Evolutionary conservation across 2,888 invertebrate genomes (phyloP).

Genomic region (Nasonia oneida): DNA sequence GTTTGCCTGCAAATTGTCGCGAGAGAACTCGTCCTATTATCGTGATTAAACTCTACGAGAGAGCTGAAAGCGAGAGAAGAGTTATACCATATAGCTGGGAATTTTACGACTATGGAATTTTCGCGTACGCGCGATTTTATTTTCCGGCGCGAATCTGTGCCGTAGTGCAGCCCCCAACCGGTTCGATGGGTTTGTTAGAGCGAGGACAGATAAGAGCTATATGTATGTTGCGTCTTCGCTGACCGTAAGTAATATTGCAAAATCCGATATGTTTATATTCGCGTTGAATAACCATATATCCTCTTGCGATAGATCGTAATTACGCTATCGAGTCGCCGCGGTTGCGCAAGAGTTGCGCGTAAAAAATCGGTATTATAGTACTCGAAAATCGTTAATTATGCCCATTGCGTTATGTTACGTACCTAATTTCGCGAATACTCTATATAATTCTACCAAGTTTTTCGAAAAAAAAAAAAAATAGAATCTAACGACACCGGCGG

Average conservation of each 20-base stretch:
- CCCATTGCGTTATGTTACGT: neutral
- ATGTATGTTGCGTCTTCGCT: neutral
- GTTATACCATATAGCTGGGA: neutral
- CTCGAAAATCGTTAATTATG: neutral
- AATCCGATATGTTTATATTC: neutral
- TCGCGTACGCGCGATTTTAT: no score
- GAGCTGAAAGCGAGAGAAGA: neutral
- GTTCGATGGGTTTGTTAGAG: slow-evolving; percentile 27
- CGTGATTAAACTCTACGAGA: neutral
- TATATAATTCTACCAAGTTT: no score
- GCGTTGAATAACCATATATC: neutral
- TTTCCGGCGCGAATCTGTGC: neutral
- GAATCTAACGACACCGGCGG: slow-evolving; percentile 23
- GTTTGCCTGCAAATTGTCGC: neutral
- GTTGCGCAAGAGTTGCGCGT: neutral
- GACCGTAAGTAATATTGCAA: no score
- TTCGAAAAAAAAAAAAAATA: no score
- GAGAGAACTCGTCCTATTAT: neutral
- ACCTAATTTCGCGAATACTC: slow-evolving; percentile 39
- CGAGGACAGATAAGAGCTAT: neutral
- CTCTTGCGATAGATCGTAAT: neutral
- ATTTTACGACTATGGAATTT: neutral
- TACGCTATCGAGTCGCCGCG: neutral
- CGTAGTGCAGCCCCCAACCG: neutral
- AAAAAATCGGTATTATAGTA: neutral